A percentile compares a stretch with the other conserved stretches of the same genome.
Conservation (phyloP, 1,140 invertebrate genomes). For the Cotesia typhae region DNA sequence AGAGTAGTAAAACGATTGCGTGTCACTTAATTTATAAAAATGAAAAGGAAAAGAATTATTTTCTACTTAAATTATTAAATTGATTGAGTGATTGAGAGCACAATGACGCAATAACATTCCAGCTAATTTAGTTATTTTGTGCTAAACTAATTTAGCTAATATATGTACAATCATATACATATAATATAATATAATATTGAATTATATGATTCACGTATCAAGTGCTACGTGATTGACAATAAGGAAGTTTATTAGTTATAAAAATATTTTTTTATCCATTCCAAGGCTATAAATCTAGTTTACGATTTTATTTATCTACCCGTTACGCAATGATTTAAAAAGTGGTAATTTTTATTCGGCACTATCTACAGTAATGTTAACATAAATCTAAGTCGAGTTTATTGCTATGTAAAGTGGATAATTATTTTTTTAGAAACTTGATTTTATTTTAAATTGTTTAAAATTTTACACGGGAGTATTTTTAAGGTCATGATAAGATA, state of each 20-base stretch:
- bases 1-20: too few species aligned
- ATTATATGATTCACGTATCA: neutral
- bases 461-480: neutral
- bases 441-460: neutral
- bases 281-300: conserved; percentile 2
- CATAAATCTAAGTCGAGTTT: too few species aligned
- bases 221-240: neutral
- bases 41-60: too few species aligned
- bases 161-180: neutral
- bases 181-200: neutral
- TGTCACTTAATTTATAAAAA: too few species aligned
- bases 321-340: too few species aligned
- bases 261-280: neutral
- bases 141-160: neutral
- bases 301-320: too few species aligned
- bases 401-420: too few species aligned
- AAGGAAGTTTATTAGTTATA: neutral
- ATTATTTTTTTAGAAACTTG: too few species aligned
- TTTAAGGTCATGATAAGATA: too few species aligned
- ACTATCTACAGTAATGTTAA: too few species aligned
- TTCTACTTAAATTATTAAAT: too few species aligned
- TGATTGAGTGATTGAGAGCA: conserved; percentile 1
- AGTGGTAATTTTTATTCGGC: too few species aligned
- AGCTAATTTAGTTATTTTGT: conserved; percentile 3
- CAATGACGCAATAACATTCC: conserved; percentile 14